Percentiles rank a stretch among this genome's conserved stretches.
Evolutionary conservation across 2,797 vertebrate genomes (phyloP).

Genomic region (Diplodus puntazzo): DNA sequence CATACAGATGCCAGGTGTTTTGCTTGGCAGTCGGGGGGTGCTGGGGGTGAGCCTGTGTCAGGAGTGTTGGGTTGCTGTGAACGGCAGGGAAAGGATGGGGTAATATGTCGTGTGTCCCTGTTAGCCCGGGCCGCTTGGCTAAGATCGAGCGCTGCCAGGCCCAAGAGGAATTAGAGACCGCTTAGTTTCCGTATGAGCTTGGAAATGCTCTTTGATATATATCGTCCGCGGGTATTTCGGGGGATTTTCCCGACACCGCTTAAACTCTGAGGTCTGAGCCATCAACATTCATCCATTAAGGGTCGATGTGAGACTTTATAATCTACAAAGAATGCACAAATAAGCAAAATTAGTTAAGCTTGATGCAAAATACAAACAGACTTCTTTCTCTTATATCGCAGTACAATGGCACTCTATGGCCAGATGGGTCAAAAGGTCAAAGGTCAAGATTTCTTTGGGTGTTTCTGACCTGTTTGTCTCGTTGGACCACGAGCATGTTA

Average conservation of each 20-base stretch:
- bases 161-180: constrained; percentile 46
- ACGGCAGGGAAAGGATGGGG: constrained; percentile 57
- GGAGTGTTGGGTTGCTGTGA: constrained; percentile 74
- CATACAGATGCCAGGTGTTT: constrained; percentile 84
- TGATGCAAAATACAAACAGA: background rate
- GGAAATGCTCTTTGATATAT: constrained; percentile 29
- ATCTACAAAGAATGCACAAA: too few relatives aligned
- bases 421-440: constrained; percentile 10
- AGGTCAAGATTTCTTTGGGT: background rate
- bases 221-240: constrained; percentile 3
- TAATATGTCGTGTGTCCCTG: constrained; percentile 60
- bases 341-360: too few relatives aligned
- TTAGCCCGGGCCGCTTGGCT: constrained; percentile 46
- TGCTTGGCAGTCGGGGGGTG: constrained; percentile 75
- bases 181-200: constrained; percentile 41
- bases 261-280: constrained; percentile 3
- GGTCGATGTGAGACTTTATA: background rate
- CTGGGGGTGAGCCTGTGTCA: constrained; percentile 66
- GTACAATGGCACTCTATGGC: background rate
- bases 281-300: constrained; percentile 31
- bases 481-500: background rate
- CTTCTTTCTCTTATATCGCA: too few relatives aligned
- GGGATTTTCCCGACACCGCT: constrained; percentile 37
- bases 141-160: constrained; percentile 1
- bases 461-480: background rate